Percentiles rank a stretch among this genome's conserved stretches.
phyloP scores from a whole-genome alignment of 2,888 invertebrate species.

The Gymnoscelis rufifasciata region DNA sequence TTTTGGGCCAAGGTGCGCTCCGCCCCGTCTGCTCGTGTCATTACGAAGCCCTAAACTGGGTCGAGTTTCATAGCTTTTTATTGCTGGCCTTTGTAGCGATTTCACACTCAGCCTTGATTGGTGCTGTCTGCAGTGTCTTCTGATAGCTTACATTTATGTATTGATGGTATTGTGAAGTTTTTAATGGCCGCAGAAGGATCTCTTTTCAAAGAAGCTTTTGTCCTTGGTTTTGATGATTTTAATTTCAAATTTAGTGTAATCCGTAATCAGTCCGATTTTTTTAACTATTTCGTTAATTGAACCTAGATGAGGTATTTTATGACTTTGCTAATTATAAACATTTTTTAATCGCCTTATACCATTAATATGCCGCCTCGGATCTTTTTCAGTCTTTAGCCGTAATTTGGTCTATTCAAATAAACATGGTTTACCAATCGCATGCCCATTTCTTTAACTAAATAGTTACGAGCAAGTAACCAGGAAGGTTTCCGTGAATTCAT shows the following conservation, averaged over 20 bases:
- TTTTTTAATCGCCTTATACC: too few relatives aligned
- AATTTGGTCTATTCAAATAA: neutral
- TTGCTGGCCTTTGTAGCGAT: slow-evolving; percentile 8
- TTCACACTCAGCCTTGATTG: slow-evolving; percentile 6
- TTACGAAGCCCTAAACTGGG: slow-evolving; percentile 48
- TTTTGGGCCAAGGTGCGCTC: slow-evolving; percentile 46
- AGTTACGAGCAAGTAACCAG: slow-evolving; percentile 10
- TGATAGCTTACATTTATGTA: neutral
- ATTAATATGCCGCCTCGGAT: neutral
- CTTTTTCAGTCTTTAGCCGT: neutral
- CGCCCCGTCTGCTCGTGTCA: slow-evolving; percentile 49
- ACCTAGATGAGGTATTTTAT: too few relatives aligned
- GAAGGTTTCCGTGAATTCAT: slow-evolving; percentile 21
- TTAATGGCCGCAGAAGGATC: too few relatives aligned
- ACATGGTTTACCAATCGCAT: neutral
- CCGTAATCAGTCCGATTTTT: too few relatives aligned
- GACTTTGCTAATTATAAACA: too few relatives aligned
- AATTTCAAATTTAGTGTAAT: too few relatives aligned
- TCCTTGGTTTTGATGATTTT: too few relatives aligned
- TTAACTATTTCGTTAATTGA: too few relatives aligned
- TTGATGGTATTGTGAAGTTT: neutral
- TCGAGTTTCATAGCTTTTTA: slow-evolving; percentile 29
- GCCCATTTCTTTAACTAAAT: neutral
- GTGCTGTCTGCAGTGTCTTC: neutral
- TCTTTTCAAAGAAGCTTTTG: too few relatives aligned